Conservation (phyloP, 2,797 vertebrate species). For the Trichosurus vulpecula region DNA sequence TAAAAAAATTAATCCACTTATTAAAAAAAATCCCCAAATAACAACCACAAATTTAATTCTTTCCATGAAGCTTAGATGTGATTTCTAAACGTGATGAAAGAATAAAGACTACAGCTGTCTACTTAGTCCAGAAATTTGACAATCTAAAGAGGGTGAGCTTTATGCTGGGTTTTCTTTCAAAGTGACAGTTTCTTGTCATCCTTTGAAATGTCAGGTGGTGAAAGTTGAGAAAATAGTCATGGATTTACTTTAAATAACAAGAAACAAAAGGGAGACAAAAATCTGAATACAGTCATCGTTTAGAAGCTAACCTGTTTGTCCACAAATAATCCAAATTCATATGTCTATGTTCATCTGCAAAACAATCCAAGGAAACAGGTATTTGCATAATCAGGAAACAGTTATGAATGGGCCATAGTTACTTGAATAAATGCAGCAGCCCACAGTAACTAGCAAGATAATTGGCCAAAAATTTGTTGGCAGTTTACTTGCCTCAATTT, state of each 20-base stretch:
- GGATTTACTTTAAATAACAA: conserved; percentile 68
- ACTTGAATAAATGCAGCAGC: not conserved
- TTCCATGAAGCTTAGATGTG: conserved; percentile 45
- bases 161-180: conserved; percentile 43
- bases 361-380: not conserved
- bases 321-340: conserved; percentile 31
- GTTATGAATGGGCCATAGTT: not conserved
- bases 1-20: not conserved
- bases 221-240: conserved; percentile 70
- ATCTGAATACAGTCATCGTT: conserved; percentile 14
- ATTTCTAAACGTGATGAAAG: conserved; percentile 55
- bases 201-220: conserved; percentile 72
- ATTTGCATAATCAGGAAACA: conserved; percentile 5
- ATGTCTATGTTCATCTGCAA: not conserved
- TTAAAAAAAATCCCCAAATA: conserved; percentile 13
- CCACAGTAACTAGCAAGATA: not conserved
- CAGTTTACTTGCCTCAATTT: not conserved
- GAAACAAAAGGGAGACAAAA: conserved; percentile 44
- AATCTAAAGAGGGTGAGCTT: conserved; percentile 43
- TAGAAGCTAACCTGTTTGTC: conserved; percentile 48
- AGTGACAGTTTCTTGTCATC: conserved; percentile 65
- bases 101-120: conserved; percentile 49
- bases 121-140: conserved; percentile 44
- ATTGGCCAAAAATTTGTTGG: not conserved
- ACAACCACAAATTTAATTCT: conserved; percentile 46